These are phyloP conservation scores for Heterodera carotae DNA, from an alignment of 1,140 invertebrate genomes.

Conservation along the genomic window DNA sequence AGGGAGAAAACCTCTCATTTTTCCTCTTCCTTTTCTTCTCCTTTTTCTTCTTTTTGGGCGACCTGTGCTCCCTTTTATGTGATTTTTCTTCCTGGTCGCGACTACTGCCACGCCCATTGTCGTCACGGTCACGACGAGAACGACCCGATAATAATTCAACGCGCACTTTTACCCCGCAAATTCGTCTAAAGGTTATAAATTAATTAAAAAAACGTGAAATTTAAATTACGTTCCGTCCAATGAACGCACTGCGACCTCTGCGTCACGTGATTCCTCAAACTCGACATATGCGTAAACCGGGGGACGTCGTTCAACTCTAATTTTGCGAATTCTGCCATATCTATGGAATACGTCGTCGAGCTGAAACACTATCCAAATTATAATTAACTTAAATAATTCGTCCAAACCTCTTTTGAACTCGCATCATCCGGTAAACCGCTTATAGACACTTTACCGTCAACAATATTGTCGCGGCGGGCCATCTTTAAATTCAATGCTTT, in stretches of 20 bases:
- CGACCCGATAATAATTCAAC: not conserved
- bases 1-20: constrained; percentile 71
- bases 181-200: not conserved
- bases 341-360: constrained; percentile 88
- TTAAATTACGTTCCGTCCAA: constrained; percentile 75
- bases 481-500: too few species aligned
- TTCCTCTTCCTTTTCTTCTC: constrained; percentile 66
- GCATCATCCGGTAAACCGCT: constrained; percentile 76
- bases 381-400: not conserved
- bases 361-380: constrained; percentile 64
- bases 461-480: constrained; percentile 43
- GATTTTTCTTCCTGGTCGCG: not conserved
- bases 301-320: constrained; percentile 91
- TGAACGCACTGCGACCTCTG: constrained; percentile 87
- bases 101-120: not conserved
- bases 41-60: constrained; percentile 71
- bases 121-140: not conserved
- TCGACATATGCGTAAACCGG: constrained; percentile 93
- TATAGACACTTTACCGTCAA: constrained; percentile 91
- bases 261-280: constrained; percentile 89
- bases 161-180: not conserved
- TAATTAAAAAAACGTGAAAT: not conserved
- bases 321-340: constrained; percentile 87
- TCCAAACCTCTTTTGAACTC: constrained; percentile 55
- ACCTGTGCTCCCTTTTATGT: constrained; percentile 6